Evolutionary conservation across 2,113 vertebrate genomes (phyloP), one percentile per base, ranked within the genome.

Genomic region (Halcyon malimbica): DNA sequence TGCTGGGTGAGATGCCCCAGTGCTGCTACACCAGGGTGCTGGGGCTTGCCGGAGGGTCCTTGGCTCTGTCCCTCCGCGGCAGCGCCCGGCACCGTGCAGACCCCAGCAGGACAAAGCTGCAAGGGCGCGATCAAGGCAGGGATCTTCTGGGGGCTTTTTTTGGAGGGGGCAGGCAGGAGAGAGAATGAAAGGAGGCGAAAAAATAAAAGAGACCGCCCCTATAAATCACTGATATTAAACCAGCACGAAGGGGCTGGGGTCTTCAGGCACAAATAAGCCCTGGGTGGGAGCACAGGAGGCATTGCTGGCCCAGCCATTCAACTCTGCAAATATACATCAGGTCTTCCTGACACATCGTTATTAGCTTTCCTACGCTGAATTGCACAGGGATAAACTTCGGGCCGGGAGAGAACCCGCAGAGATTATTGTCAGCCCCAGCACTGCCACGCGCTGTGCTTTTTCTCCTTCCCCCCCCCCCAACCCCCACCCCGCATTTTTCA

Each of bases 281-380:
- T 31, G 88, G 59, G 26, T 92, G 44, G 75, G 85, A 89, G 85
- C 62, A 18, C 82, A 82, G 94, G 83, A 87, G 70, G 53, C 59
- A 84, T 79, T 24, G 23, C 89, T 41, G 71, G 94, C 90, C 87
- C 90, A 41, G 50, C 83, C 83, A 18, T 75, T 93, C 71, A 53
- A 19, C 84, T 92, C 56, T 9, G 80, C 94, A 96, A 96, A 94
- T 60, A 95, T 95, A 79, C 93, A 96, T 96, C 97, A 97, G 96
- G 60, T 82, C 93, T 84, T 89, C 83, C 86, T 96, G 95, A 97
- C 95, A 97, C 78, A 10, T 95, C 73, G 13, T 95, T 96, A 96
- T 97, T 97, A 97, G 93, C 87, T 97, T 97, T 97, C 92, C 89
- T 97, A 96, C 31, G 82, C 96, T 96, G 96, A 97, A 96, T 97